A percentile compares a stretch with the other conserved stretches of the same genome.
These are phyloP conservation scores for Cylas formicarius DNA, from an alignment of 1,140 invertebrate genomes.

Conservation along the genomic window DNA sequence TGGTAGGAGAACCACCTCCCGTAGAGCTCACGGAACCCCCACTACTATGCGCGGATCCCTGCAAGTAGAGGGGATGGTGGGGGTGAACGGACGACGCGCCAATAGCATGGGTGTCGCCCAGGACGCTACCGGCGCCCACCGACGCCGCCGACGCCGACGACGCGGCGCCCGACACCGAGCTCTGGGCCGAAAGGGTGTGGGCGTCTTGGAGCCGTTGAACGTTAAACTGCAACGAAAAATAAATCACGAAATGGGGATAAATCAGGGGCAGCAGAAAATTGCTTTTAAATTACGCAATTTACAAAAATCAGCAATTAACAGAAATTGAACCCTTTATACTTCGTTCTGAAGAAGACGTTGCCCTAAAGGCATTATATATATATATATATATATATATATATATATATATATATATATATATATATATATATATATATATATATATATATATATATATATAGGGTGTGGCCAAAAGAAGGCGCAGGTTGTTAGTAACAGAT, in stretches of 20 bases:
- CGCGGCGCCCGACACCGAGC: conserved; percentile 21
- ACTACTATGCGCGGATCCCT: conserved; percentile 36
- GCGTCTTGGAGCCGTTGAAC: conserved; percentile 38
- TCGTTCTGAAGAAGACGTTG: too few relatives aligned
- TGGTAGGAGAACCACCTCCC: conserved; percentile 38
- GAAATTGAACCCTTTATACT: too few relatives aligned
- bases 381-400: too few relatives aligned
- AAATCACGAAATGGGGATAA: neutral
- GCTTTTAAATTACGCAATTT: too few relatives aligned
- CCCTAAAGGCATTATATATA: too few relatives aligned
- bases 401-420: too few relatives aligned
- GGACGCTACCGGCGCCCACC: conserved; percentile 23
- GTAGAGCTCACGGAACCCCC: conserved; percentile 39
- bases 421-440: too few relatives aligned
- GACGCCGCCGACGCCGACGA: conserved; percentile 17
- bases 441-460: too few relatives aligned
- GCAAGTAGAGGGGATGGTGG: conserved; percentile 34
- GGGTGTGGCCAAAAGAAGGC: too few relatives aligned
- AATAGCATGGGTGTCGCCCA: conserved; percentile 25
- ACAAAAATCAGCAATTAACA: too few relatives aligned
- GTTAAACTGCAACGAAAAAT: conserved; percentile 36
- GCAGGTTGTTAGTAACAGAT: too few relatives aligned
- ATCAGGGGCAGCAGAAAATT: too few relatives aligned
- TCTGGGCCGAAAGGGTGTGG: conserved; percentile 32
- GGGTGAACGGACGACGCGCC: conserved; percentile 18